Evolutionary conservation across 2,797 vertebrate species (phyloP).

Genomic region (Masticophis lateralis): DNA sequence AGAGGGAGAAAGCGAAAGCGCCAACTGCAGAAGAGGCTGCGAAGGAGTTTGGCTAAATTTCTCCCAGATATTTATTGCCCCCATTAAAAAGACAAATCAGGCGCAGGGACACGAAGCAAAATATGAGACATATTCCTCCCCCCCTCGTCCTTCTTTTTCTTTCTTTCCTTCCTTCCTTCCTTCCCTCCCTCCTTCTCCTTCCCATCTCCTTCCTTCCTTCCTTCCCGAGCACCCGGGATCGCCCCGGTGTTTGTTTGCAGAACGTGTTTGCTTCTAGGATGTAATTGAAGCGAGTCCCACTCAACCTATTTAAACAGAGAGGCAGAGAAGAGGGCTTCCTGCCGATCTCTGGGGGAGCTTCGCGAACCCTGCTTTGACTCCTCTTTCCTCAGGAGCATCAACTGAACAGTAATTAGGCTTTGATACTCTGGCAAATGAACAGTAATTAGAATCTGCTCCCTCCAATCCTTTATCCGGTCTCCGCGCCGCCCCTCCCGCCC

Average conservation of each 20-base stretch:
- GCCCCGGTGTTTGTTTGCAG: constrained; percentile 92
- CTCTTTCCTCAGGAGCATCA: constrained; percentile 92
- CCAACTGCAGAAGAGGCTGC: constrained; percentile 47
- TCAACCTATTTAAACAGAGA: constrained; percentile 86
- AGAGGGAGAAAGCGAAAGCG: not conserved
- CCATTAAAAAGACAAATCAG: constrained; percentile 91
- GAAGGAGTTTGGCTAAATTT: constrained; percentile 76
- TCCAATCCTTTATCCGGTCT: constrained; percentile 81
- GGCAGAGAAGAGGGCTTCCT: constrained; percentile 85
- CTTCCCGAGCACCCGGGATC: constrained; percentile 84
- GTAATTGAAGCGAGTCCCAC: constrained; percentile 85
- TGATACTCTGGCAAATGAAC: constrained; percentile 99
- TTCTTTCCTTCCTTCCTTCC: too few relatives aligned
- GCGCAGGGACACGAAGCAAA: constrained; percentile 80
- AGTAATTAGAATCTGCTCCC: constrained; percentile 99
- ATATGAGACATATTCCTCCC: constrained; percentile 66
- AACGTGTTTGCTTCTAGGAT: constrained; percentile 89
- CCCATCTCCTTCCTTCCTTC: too few relatives aligned
- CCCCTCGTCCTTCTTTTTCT: constrained; percentile 47
- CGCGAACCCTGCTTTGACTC: constrained; percentile 94
- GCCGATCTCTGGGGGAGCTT: constrained; percentile 92
- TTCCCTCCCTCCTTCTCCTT: too few relatives aligned
- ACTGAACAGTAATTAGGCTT: constrained; percentile 99
- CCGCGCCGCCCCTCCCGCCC: constrained; percentile 72
- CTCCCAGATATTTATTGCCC: constrained; percentile 91